Evolutionary conservation across 1,140 invertebrate genomes (phyloP), one percentile per base, ranked within the genome.

Genomic region (Dendrolimus punctatus): DNA sequence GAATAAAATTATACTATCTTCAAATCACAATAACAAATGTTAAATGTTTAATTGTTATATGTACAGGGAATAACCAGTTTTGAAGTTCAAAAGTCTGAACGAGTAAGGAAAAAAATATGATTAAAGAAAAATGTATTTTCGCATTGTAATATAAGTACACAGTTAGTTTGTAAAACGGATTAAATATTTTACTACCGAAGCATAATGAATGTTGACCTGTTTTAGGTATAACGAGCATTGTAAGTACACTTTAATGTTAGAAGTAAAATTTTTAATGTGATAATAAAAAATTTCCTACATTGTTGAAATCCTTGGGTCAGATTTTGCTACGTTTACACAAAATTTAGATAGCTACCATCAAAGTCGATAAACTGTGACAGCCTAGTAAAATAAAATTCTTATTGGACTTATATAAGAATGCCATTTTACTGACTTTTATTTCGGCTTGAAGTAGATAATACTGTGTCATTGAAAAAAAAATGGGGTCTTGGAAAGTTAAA

Each of bases 1-100:
- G 46, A 37, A 59, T 56, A 51, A 60, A 59, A 68, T 53, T 52
- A 51, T 64, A 56, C 63, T 60, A 64, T 58, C 80, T 84, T 84
- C 82, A 84, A 80, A 79, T 85, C 82, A 85, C 82, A 84, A 52
- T 85, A 84, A 85, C 80, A 83, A 82, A 79, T 80, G 58, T 73
- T 73, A 61, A 66, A 73, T 71, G 73, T 80, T 72, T 78, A 71
- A 73, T 80, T 81, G 77, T 84, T 84, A 78, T 80, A 72, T 85
- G 82, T 85, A 85, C 82, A 84, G 80, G 80, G 80, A 83, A 40
- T 69, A 70, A 66, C 61, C 75, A 75, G 71, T 74, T 81, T 71
- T 53, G 69, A 77, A 58, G 82, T 80, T 84, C 80, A 71, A 75
- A 84, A 85, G 82, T 82, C 79, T 84, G 82, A 85, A 83, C 79